Evolutionary conservation across 2,797 vertebrate genomes (phyloP).

Genomic region (Onychomys arenicola): DNA sequence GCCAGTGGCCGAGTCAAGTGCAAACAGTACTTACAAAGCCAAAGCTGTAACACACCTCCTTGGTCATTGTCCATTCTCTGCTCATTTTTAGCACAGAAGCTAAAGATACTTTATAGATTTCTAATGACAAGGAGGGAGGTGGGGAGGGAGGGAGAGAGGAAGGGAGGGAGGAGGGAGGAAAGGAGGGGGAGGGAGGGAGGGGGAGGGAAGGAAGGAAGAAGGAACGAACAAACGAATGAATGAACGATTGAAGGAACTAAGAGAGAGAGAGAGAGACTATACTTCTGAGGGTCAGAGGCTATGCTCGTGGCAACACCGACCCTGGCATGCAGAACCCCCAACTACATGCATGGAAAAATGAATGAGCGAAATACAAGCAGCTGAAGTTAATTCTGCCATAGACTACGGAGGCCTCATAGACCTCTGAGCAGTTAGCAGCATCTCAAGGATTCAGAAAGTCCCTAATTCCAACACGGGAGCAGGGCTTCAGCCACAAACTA

Average conservation of each 20-base stretch:
- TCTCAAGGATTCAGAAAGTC: not conserved
- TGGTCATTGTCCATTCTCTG: not conserved
- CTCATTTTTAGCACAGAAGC: not conserved
- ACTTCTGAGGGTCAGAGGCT: not conserved
- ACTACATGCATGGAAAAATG: no score
- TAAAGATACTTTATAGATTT: not conserved
- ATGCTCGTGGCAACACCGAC: not conserved
- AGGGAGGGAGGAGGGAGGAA: no score
- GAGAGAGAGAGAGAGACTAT: not conserved
- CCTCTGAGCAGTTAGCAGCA: not conserved
- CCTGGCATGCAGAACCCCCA: not conserved
- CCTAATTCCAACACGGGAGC: not conserved
- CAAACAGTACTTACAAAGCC: not conserved
- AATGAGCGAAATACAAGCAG: not conserved
- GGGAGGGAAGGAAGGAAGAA: not conserved
- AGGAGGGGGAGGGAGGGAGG: not conserved
- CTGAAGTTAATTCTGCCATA: not conserved
- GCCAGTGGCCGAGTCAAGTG: not conserved
- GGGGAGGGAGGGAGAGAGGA: not conserved
- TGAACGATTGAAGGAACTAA: no score
- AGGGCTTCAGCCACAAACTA: not conserved
- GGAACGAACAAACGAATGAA: no score
- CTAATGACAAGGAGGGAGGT: not conserved
- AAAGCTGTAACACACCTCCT: not conserved
- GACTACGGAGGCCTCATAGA: not conserved